Conservation (phyloP, 2,888 invertebrate species). For the Helleia helle region DNA sequence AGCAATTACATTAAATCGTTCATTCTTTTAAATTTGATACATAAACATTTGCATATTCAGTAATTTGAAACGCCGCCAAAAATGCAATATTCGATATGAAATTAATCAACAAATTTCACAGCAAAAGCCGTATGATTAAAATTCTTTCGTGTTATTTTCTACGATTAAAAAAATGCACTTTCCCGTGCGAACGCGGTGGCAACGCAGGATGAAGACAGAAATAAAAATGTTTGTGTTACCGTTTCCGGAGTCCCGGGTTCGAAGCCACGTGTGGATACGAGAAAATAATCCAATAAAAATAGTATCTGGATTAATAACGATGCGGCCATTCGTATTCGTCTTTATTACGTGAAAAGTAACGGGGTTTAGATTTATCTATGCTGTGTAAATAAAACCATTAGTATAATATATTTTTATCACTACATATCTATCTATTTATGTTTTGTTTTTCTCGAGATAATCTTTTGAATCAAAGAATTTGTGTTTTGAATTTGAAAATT, state of each 20-base stretch:
- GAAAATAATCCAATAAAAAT: slow-evolving; percentile 66
- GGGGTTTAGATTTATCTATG: no score
- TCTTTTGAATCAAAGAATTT: no score
- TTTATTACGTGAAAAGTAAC: background rate
- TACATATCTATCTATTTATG: no score
- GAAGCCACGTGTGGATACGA: slow-evolving; percentile 59
- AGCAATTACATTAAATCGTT: no score
- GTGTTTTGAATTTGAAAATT: no score
- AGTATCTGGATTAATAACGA: slow-evolving; percentile 48
- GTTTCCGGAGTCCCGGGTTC: slow-evolving; percentile 63
- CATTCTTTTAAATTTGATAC: background rate
- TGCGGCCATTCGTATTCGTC: slow-evolving; percentile 13
- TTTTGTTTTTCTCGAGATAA: no score
- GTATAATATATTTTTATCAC: no score
- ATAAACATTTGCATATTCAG: slow-evolving; percentile 1
- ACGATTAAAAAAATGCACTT: slow-evolving; percentile 9
- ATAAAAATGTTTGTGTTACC: slow-evolving; percentile 72
- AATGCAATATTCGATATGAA: slow-evolving; percentile 5
- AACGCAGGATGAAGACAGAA: slow-evolving; percentile 59
- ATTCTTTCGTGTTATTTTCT: slow-evolving; percentile 4
- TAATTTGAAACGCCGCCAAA: background rate
- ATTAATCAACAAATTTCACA: background rate
- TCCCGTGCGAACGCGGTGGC: slow-evolving; percentile 9
- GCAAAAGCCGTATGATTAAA: slow-evolving; percentile 4
- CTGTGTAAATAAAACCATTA: no score